A percentile compares a stretch with the other conserved stretches of the same genome.
Conservation (phyloP, 2,113 vertebrate genomes). For the Bostrychus sinensis region DNA sequence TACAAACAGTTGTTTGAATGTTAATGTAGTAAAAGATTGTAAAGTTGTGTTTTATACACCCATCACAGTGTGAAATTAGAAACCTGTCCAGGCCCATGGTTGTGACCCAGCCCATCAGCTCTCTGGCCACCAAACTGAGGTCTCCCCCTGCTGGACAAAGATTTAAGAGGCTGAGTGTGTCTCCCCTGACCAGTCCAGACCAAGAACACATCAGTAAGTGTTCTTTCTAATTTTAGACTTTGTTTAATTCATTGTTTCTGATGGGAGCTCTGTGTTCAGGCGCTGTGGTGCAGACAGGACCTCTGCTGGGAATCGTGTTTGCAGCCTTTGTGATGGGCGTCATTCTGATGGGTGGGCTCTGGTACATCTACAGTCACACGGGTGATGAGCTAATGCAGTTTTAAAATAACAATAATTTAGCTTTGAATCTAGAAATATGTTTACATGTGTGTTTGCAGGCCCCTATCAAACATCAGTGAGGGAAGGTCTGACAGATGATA, state of each 20-base stretch:
- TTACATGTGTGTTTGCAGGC: conserved; percentile 35
- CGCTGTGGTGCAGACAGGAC: conserved; percentile 52
- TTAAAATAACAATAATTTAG: neutral
- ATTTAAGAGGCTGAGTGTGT: conserved; percentile 43
- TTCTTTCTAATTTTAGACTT: neutral
- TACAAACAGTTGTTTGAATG: too few relatives aligned
- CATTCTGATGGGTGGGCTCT: conserved; percentile 76
- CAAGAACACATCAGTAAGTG: conserved; percentile 47
- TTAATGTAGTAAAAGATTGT: too few relatives aligned
- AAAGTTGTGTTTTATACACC: neutral
- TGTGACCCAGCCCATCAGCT: conserved; percentile 68
- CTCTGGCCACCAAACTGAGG: conserved; percentile 41
- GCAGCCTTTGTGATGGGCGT: conserved; percentile 79
- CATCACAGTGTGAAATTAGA: conserved; percentile 77
- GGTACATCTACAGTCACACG: conserved; percentile 80
- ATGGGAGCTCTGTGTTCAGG: conserved; percentile 33
- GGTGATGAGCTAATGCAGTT: conserved; percentile 54
- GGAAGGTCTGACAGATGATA: conserved; percentile 36
- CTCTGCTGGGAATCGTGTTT: conserved; percentile 73
- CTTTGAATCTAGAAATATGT: neutral
- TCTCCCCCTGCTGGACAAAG: conserved; percentile 52
- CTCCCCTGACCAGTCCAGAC: conserved; percentile 22
- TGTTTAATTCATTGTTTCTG: neutral
- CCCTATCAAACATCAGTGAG: neutral
- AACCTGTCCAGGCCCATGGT: conserved; percentile 81